These are phyloP conservation scores for Torymus aiolomorphi DNA, from an alignment of 2,888 invertebrate genomes.

Conservation along the genomic window DNA sequence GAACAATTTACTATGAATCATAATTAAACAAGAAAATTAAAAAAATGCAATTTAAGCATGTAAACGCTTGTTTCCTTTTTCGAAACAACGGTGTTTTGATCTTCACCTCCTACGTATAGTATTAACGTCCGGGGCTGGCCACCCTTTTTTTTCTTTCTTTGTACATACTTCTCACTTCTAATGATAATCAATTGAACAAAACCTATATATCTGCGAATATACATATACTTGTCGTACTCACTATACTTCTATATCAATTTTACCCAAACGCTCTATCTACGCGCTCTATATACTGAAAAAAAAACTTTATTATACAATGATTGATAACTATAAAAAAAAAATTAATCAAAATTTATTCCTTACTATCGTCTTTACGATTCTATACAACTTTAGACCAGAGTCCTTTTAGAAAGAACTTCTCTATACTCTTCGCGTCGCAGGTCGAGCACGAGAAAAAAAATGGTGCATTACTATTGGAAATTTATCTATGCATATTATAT, in stretches of 20 bases:
- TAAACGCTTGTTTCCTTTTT: not conserved
- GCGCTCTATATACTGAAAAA: conserved; percentile 29
- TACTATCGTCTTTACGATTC: conserved; percentile 29
- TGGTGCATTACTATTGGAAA: too few species aligned
- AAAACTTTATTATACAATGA: conserved; percentile 33
- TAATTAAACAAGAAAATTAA: conserved; percentile 1
- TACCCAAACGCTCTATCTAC: conserved; percentile 17
- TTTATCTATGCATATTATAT: too few species aligned
- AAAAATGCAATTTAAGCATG: not conserved
- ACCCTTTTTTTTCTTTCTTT: conserved; percentile 40
- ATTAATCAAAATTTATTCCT: conserved; percentile 18
- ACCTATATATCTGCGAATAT: conserved; percentile 35
- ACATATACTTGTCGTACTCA: conserved; percentile 27
- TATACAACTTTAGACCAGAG: conserved; percentile 29
- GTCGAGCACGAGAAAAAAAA: not conserved
- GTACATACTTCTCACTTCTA: conserved; percentile 2
- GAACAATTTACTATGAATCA: conserved; percentile 8
- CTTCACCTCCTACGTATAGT: conserved; percentile 14
- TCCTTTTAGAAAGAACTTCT: conserved; percentile 23
- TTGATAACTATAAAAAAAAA: conserved; percentile 6
- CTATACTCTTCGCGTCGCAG: conserved; percentile 8
- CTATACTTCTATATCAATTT: conserved; percentile 47
- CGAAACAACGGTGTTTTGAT: conserved; percentile 16
- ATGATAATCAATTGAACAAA: conserved; percentile 4
- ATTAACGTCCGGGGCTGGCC: conserved; percentile 58